Conservation (phyloP, 2,113 vertebrate species). For the Thermophis baileyi region DNA sequence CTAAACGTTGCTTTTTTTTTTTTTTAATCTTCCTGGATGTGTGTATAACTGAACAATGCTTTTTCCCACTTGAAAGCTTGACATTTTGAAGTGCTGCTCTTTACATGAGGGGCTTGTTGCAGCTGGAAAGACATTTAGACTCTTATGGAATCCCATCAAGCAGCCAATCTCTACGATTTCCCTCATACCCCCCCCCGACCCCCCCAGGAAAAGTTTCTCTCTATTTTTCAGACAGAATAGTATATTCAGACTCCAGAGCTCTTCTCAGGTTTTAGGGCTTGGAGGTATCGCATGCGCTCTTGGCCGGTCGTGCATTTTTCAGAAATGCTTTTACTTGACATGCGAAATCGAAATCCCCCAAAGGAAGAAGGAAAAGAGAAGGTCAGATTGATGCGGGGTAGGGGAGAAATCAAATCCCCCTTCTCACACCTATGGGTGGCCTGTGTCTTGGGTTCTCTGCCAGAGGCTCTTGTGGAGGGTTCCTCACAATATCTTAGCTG, state of each 20-base stretch:
- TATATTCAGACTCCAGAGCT: background rate
- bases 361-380: background rate
- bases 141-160: accelerated
- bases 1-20: background rate
- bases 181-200: accelerated
- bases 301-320: background rate
- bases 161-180: background rate
- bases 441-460: background rate
- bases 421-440: background rate
- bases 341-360: background rate
- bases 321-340: background rate
- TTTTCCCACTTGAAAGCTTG: background rate
- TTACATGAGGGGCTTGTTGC: background rate
- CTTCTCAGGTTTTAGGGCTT: background rate
- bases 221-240: accelerated
- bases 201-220: background rate
- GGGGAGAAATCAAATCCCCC: background rate
- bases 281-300: accelerated
- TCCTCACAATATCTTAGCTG: background rate
- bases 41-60: background rate
- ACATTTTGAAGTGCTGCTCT: background rate
- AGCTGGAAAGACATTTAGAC: background rate
- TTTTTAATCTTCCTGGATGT: background rate
- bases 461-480: background rate
- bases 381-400: background rate